Conservation (phyloP, 2,797 vertebrate species). For the Leptoclinus maculatus region DNA sequence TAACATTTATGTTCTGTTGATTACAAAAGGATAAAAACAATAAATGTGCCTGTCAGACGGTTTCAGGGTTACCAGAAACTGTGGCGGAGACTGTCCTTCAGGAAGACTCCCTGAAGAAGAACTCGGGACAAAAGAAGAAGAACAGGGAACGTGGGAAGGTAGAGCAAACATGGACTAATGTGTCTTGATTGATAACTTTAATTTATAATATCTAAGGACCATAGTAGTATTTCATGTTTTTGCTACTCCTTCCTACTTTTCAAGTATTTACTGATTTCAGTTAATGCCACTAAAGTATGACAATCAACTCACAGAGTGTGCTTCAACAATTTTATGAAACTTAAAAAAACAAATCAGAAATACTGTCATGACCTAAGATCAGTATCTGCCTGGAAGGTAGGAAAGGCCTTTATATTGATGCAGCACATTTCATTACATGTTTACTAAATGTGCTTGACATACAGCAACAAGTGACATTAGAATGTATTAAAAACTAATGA, state of each 20-base stretch:
- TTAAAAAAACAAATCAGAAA: background rate
- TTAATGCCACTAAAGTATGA: background rate
- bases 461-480: background rate
- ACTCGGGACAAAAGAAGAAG: slow-evolving; percentile 79
- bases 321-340: background rate
- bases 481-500: background rate
- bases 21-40: background rate
- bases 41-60: slow-evolving; percentile 58
- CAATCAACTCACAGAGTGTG: background rate
- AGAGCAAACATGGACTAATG: slow-evolving; percentile 28
- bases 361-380: background rate
- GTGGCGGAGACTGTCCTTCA: slow-evolving; percentile 68
- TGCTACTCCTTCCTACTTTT: slow-evolving; percentile 10
- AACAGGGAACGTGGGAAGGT: slow-evolving; percentile 84
- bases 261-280: background rate
- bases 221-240: slow-evolving; percentile 47
- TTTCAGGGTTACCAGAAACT: slow-evolving; percentile 65
- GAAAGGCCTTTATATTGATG: background rate
- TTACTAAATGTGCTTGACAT: background rate
- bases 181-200: slow-evolving; percentile 13
- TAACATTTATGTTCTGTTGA: background rate
- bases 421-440: background rate
- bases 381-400: slow-evolving; percentile 12
- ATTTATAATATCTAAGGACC: slow-evolving; percentile 19
- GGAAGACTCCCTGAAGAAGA: slow-evolving; percentile 76